Evolutionary conservation across 2,113 vertebrate genomes (phyloP).

Genomic region (Clarias gariepinus): DNA sequence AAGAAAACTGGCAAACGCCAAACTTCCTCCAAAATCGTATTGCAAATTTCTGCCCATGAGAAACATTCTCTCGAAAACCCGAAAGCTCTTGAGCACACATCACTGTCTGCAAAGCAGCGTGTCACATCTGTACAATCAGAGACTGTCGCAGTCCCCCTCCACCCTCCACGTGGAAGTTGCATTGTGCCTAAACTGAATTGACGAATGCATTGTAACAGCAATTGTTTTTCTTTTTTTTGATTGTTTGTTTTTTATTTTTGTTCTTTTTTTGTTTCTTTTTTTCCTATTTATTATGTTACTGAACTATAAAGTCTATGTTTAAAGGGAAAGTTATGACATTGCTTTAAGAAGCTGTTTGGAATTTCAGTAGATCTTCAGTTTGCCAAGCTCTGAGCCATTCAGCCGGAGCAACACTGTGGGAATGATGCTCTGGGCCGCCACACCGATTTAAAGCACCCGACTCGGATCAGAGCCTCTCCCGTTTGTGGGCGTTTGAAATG

Average conservation of each 20-base stretch:
- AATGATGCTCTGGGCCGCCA: conserved; percentile 1
- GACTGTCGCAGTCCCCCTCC: conserved; percentile 89
- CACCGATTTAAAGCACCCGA: background rate
- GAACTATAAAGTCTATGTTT: conserved; percentile 91
- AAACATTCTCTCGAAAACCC: conserved; percentile 56
- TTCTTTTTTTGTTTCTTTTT: conserved; percentile 38
- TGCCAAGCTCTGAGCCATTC: conserved; percentile 59
- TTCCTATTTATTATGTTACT: conserved; percentile 97
- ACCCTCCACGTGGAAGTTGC: conserved; percentile 86
- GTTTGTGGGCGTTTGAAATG: conserved; percentile 48
- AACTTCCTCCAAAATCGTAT: conserved; percentile 74
- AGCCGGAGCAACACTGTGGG: background rate
- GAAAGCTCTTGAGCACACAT: conserved; percentile 76
- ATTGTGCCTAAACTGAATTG: conserved; percentile 99
- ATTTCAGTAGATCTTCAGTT: conserved; percentile 83
- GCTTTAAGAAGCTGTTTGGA: conserved; percentile 78
- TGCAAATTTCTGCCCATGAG: conserved; percentile 79
- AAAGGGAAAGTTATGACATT: conserved; percentile 88
- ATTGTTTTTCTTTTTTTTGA: conserved; percentile 61
- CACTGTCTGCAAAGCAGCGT: conserved; percentile 82
- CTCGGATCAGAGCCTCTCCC: conserved; percentile 23
- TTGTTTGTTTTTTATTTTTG: conserved; percentile 53
- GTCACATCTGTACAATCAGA: conserved; percentile 99
- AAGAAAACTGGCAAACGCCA: conserved; percentile 74
- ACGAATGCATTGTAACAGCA: conserved; percentile 99